Evolutionary conservation across 2,113 vertebrate genomes (phyloP).

Genomic region (Bujurquina vittata): DNA sequence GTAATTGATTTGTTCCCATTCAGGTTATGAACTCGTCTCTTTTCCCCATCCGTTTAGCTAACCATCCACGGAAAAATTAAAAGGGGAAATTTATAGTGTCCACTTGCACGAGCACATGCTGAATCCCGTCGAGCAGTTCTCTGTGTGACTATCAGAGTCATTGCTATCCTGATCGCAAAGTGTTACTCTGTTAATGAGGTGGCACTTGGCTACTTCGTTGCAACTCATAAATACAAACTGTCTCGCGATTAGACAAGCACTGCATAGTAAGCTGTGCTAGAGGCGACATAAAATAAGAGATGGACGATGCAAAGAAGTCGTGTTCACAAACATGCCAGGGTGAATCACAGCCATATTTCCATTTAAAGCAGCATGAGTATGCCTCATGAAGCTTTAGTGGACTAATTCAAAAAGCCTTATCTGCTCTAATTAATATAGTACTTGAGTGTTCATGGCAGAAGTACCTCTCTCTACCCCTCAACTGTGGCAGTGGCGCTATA

Average conservation of each 20-base stretch:
- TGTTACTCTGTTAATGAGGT: constrained; percentile 67
- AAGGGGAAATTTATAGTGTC: constrained; percentile 51
- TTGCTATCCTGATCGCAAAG: constrained; percentile 50
- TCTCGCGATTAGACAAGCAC: constrained; percentile 57
- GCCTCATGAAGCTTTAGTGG: constrained; percentile 49
- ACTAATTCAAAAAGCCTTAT: constrained; percentile 53
- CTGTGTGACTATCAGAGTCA: constrained; percentile 53
- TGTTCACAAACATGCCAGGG: constrained; percentile 57
- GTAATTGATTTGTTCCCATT: constrained; percentile 81
- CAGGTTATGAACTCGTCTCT: constrained; percentile 62
- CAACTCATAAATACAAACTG: constrained; percentile 62
- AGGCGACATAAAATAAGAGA: constrained; percentile 51
- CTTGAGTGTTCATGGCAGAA: constrained; percentile 35
- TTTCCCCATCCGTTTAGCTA: constrained; percentile 59
- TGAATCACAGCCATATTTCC: constrained; percentile 51
- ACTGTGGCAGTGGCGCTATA: background rate
- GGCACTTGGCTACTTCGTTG: constrained; percentile 52
- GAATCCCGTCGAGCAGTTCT: constrained; percentile 21
- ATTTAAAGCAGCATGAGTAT: constrained; percentile 42
- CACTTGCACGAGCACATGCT: constrained; percentile 44
- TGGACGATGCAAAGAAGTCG: constrained; percentile 39
- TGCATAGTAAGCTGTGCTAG: constrained; percentile 27
- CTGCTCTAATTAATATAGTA: constrained; percentile 55
- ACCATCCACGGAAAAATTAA: constrained; percentile 51
- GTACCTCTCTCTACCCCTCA: constrained; percentile 14